These are phyloP conservation scores for Rhopalosiphum padi DNA, from an alignment of 1,140 invertebrate species.

Conservation along the genomic window DNA sequence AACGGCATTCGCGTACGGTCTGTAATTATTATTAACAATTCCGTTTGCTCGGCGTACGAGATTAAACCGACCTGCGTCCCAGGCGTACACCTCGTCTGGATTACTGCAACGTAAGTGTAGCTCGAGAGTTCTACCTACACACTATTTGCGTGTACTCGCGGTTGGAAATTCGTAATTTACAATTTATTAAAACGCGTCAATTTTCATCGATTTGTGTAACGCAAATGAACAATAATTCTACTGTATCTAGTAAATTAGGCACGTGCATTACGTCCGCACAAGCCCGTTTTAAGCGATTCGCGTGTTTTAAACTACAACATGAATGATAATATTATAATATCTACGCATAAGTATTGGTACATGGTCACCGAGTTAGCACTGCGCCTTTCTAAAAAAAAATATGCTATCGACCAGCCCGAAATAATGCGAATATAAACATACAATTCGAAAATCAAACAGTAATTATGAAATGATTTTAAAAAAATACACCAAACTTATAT, in stretches of 20 bases:
- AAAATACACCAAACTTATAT: background rate
- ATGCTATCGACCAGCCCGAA: background rate
- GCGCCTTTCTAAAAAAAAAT: background rate
- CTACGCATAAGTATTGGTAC: background rate
- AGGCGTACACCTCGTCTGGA: background rate
- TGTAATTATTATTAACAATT: constrained; percentile 14
- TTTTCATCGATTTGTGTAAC: background rate
- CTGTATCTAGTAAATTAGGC: background rate
- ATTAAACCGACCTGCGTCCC: background rate
- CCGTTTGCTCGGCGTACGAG: background rate
- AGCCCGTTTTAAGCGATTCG: background rate
- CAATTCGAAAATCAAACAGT: background rate
- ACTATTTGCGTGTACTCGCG: background rate
- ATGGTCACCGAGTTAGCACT: background rate
- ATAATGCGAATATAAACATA: background rate
- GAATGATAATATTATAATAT: background rate
- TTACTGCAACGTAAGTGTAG: background rate
- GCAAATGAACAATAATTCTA: background rate
- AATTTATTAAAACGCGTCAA: background rate
- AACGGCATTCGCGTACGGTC: background rate
- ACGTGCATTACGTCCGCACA: background rate
- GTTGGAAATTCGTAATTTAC: background rate
- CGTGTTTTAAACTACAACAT: background rate
- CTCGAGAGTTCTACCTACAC: background rate
- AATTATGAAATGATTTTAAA: background rate